Evolutionary conservation across 1,140 invertebrate genomes (phyloP).

Genomic region (Solenopsis fugax): DNA sequence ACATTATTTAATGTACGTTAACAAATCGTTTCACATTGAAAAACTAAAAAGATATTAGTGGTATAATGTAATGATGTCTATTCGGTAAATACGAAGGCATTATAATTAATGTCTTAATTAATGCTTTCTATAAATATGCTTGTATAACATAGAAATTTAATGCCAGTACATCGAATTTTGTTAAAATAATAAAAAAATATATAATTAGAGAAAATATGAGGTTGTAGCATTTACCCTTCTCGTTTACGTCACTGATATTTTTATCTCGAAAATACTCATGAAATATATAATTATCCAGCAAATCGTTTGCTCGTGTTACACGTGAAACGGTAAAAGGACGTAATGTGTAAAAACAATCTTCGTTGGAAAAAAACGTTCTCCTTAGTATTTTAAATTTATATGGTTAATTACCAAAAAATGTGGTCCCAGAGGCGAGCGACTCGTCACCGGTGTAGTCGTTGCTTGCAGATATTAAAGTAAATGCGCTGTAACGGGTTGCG

Average conservation of each 20-base stretch:
- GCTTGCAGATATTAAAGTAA: conserved; percentile 69
- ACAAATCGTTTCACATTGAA: not conserved
- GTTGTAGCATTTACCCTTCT: not conserved
- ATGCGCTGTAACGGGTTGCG: conserved; percentile 70
- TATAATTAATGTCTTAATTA: not conserved
- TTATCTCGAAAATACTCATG: not conserved
- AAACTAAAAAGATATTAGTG: not conserved
- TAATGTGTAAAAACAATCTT: not conserved
- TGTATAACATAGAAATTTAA: not conserved
- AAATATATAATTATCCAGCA: not conserved
- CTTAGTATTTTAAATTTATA: conserved; percentile 55
- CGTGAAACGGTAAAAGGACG: not conserved
- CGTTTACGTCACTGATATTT: not conserved
- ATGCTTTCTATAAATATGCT: not conserved
- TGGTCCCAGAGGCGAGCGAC: conserved; percentile 23
- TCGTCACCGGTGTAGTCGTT: not conserved
- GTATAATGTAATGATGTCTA: not conserved
- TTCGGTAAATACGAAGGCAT: not conserved
- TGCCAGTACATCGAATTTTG: not conserved
- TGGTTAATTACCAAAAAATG: conserved; percentile 72
- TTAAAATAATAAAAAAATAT: not conserved
- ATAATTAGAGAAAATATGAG: not conserved
- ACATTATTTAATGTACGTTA: not conserved
- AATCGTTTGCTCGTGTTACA: not conserved
- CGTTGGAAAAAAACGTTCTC: not conserved